Evolutionary conservation across 2,888 invertebrate species (phyloP), one percentile per base, ranked within the genome.

Genomic region (Agriopis aurantiaria): DNA sequence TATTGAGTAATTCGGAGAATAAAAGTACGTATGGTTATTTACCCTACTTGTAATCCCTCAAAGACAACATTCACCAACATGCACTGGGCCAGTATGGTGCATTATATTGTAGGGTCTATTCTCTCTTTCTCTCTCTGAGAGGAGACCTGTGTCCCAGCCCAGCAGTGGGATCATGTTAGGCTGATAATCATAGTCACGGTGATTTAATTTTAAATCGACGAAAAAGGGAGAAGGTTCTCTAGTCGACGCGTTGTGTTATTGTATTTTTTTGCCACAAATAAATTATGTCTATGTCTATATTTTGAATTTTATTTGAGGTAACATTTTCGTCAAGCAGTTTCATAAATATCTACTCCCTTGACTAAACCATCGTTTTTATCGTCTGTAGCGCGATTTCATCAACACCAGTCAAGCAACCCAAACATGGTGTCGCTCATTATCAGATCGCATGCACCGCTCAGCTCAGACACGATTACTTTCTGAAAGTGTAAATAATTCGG

Each of bases 401-500:
- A 74, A 69, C 69, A 75, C 76, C 75, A 76, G 74, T 74, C 68
- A 67, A 75, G 75, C 66, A 70, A 58, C 3, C 83, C 87, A 82
- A 85, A 85, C 81, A 86, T 75, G 84, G 84, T 66, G 82, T 80
- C 74, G 80, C 74, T 82, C 80, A 81, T 80, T 84, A 87, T 85
- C 83, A 80, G 83, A 85, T 86, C 84, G 82, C 80, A 82, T 82
- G 84, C 82, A 60, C 65, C 51, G 79, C 82, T 79, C 68, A 78
- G 76, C 77, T 72, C 78, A 79, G 75, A 74, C 82, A 81, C 86
- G 84, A 85, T 87, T 81, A 82, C 83, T 82, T 82, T 87, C 85
- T 78, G 85, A 89, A 89, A 88, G 89, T 88, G 88, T 88, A 87
- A 88, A 90, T 87, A 88, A 88, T 87, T 85, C 85, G 83, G 86